Percentiles rank a stretch among this genome's conserved stretches.
Conservation (phyloP, 2,113 vertebrate genomes). For the Halichoerus grypus region DNA sequence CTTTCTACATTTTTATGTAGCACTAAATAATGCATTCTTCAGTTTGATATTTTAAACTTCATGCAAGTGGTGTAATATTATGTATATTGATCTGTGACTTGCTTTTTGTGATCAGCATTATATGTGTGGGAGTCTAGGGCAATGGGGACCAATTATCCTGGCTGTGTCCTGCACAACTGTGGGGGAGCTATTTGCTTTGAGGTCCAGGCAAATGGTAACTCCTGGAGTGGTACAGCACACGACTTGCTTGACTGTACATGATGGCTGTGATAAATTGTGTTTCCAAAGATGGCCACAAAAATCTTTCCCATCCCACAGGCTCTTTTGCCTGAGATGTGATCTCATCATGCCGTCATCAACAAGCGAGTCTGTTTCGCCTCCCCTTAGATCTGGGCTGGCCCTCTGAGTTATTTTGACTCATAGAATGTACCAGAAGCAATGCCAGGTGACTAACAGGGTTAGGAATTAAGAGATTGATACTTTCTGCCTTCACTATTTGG, state of each 20-base stretch:
- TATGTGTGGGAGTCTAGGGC: neutral
- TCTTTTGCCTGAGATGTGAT: neutral
- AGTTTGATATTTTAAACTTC: conserved; percentile 41
- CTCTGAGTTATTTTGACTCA: neutral
- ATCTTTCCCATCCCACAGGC: neutral
- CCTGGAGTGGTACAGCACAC: neutral
- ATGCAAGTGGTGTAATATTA: conserved; percentile 5
- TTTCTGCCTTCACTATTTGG: neutral
- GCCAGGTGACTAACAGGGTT: neutral
- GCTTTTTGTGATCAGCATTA: neutral
- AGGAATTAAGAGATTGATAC: neutral
- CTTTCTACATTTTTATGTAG: neutral
- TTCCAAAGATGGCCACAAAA: neutral
- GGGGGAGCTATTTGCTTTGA: neutral
- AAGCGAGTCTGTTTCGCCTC: neutral
- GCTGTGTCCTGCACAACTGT: neutral
- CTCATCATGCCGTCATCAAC: neutral
- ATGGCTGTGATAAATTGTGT: neutral
- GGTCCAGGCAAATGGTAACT: neutral
- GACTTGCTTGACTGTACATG: neutral
- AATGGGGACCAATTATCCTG: neutral
- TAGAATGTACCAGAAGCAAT: neutral
- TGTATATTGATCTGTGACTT: conserved; percentile 16
- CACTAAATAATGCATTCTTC: neutral
- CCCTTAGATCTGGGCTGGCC: neutral